Conservation (phyloP, 1,140 invertebrate species). For the Grapholita molesta region DNA sequence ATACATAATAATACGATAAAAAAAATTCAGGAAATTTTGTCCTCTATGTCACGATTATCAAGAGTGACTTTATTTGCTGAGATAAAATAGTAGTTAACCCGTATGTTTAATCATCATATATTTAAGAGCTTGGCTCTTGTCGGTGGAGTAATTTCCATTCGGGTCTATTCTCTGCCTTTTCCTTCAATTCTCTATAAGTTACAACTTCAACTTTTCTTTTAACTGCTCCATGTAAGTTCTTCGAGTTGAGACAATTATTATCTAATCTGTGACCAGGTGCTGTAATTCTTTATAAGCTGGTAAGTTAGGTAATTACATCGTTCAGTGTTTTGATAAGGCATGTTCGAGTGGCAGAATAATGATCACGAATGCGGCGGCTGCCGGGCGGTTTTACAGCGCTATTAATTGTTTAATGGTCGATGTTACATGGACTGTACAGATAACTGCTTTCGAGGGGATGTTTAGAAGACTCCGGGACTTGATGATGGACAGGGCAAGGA, state of each 20-base stretch:
- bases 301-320: not conserved
- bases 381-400: conserved; percentile 56
- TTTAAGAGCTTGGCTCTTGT: too few species aligned
- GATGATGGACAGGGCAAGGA: conserved; percentile 21
- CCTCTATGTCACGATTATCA: too few species aligned
- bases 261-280: conserved; percentile 31
- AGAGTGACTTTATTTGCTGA: too few species aligned
- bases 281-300: not conserved
- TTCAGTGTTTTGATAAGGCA: conserved; percentile 36
- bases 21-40: too few species aligned
- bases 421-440: conserved; percentile 65
- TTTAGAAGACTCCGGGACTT: conserved; percentile 43
- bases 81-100: too few species aligned
- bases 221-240: too few species aligned
- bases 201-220: too few species aligned
- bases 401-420: conserved; percentile 69
- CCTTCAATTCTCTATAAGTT: too few species aligned
- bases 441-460: conserved; percentile 57
- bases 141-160: too few species aligned
- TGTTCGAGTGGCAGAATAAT: conserved; percentile 47
- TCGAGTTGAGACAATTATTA: conserved; percentile 8
- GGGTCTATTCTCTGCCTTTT: too few species aligned
- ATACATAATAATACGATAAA: too few species aligned
- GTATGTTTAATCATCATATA: too few species aligned
- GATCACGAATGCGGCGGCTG: conserved; percentile 43